Percentiles rank a stretch among this genome's conserved stretches.
These are phyloP conservation scores for Porites cylindrica DNA, from an alignment of 92 coral and sea anemone species.

Conservation along the genomic window DNA sequence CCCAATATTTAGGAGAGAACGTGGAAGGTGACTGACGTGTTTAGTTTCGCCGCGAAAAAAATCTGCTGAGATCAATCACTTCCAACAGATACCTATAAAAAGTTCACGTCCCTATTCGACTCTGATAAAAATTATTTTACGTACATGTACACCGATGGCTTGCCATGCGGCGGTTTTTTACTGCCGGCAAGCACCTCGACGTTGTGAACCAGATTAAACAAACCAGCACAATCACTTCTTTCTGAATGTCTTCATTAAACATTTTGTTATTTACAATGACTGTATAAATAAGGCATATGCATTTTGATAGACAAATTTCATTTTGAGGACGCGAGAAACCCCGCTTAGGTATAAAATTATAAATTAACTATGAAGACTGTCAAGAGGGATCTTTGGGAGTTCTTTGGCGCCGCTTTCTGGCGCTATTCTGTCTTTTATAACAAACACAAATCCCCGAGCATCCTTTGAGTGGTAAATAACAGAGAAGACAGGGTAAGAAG, in stretches of 20 bases:
- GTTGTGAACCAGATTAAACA: not conserved
- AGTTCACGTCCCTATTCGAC: no score
- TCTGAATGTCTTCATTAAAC: constrained; percentile 27
- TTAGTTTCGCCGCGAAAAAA: no score
- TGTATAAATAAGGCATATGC: constrained; percentile 85
- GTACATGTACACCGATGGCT: not conserved
- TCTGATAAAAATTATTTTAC: not conserved
- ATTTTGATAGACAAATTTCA: constrained; percentile 76
- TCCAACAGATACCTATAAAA: no score
- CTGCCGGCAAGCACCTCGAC: not conserved
- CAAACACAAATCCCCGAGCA: constrained; percentile 81
- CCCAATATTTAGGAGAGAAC: not conserved
- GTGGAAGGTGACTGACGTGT: no score
- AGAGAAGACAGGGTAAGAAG: constrained; percentile 89
- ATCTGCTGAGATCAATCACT: no score
- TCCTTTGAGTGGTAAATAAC: constrained; percentile 93
- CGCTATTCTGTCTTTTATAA: constrained; percentile 77
- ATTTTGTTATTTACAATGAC: constrained; percentile 87
- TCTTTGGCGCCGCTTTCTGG: constrained; percentile 61
- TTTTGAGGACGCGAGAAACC: constrained; percentile 69
- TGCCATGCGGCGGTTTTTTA: not conserved
- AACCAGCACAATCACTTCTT: constrained; percentile 3
- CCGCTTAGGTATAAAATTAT: constrained; percentile 63
- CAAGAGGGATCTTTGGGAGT: constrained; percentile 59
- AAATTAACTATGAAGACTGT: constrained; percentile 68